Evolutionary conservation across 2,888 invertebrate genomes (phyloP).

Genomic region (Melanophora roralis): DNA sequence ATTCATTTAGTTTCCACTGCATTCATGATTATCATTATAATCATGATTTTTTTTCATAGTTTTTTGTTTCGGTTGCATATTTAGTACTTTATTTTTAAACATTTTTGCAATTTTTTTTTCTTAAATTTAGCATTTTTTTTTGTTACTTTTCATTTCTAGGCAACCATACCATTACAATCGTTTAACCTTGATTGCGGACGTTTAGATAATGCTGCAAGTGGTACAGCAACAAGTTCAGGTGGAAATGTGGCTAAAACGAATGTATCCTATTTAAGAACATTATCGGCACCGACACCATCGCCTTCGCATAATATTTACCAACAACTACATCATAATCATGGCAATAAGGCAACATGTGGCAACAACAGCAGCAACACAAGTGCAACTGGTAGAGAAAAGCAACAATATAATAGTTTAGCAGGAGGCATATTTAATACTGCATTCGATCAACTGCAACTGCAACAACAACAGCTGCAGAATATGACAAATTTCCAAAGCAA

Average conservation of each 20-base stretch:
- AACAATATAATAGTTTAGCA: slow-evolving; percentile 66
- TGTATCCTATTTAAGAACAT: slow-evolving; percentile 73
- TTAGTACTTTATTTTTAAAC: slow-evolving; percentile 46
- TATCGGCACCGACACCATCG: slow-evolving; percentile 73
- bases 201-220: slow-evolving; percentile 66
- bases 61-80: slow-evolving; percentile 27
- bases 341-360: slow-evolving; percentile 48
- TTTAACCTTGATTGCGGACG: slow-evolving; percentile 76
- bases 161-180: slow-evolving; percentile 77
- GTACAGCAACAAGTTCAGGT: slow-evolving; percentile 63
- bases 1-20: slow-evolving; percentile 36
- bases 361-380: slow-evolving; percentile 55
- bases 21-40: slow-evolving; percentile 48
- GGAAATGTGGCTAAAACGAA: slow-evolving; percentile 63
- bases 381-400: slow-evolving; percentile 58
- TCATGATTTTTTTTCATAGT: slow-evolving; percentile 22
- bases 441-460: slow-evolving; percentile 52
- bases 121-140: slow-evolving; percentile 10
- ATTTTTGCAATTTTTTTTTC: slow-evolving; percentile 21
- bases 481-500: slow-evolving; percentile 73
- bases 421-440: slow-evolving; percentile 63
- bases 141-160: slow-evolving; percentile 68
- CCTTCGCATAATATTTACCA: slow-evolving; percentile 61
- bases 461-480: slow-evolving; percentile 66
- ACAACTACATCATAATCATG: slow-evolving; percentile 60